A percentile compares a stretch with the other conserved stretches of the same genome.
Evolutionary conservation across 2,113 vertebrate genomes (phyloP).

Genomic region (Cyanistes caeruleus): DNA sequence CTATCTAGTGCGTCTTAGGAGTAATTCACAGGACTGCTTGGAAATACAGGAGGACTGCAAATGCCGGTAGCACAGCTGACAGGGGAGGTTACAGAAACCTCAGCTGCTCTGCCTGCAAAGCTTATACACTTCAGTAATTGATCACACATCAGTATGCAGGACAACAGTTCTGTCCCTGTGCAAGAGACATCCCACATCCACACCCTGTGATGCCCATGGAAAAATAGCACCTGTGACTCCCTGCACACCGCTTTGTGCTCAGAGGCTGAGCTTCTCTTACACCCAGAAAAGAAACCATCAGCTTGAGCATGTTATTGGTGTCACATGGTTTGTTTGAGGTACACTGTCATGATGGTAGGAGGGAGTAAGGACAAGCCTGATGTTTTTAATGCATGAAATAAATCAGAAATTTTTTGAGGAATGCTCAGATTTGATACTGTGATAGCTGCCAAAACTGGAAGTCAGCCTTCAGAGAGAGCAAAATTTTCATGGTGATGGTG

Average conservation of each 20-base stretch:
- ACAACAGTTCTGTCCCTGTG: background rate
- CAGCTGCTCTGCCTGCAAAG: background rate
- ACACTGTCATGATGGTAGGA: accelerated
- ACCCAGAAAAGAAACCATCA: background rate
- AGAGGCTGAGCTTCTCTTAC: background rate
- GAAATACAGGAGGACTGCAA: background rate
- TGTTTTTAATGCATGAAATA: background rate
- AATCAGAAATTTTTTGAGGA: background rate
- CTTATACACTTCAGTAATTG: background rate
- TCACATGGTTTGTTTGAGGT: background rate
- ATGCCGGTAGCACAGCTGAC: background rate
- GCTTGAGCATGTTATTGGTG: accelerated
- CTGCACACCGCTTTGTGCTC: accelerated
- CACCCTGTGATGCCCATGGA: background rate
- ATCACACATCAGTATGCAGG: background rate
- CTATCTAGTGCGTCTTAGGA: background rate
- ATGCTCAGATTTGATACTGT: background rate
- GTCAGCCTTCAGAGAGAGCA: background rate
- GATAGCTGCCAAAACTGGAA: background rate
- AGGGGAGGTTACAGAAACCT: background rate
- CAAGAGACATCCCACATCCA: background rate
- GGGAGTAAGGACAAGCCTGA: background rate
- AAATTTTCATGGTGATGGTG: background rate
- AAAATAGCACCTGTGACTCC: background rate
- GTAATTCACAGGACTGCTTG: background rate